Evolutionary conservation across 2,113 vertebrate genomes (phyloP).

Genomic region (Misgurnus mizolepis): DNA sequence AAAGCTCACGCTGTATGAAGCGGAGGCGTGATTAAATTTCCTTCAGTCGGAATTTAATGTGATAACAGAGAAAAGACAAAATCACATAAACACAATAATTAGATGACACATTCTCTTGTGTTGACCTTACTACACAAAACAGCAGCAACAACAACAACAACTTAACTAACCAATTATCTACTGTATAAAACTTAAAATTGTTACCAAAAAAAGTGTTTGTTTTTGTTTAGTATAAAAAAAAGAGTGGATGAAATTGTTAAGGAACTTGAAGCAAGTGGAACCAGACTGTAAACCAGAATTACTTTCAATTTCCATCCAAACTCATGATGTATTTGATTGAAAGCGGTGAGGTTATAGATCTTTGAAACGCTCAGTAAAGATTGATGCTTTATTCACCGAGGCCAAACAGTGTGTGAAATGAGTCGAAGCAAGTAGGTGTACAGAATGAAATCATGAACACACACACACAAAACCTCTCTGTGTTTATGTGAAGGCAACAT

Average conservation of each 20-base stretch:
- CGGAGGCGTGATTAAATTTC: no score
- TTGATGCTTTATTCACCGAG: constrained; percentile 37
- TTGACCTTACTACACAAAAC: no score
- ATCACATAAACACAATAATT: no score
- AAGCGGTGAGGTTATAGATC: constrained; percentile 36
- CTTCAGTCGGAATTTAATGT: no score
- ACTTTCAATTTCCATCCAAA: no score
- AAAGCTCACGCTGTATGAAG: no score
- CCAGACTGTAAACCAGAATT: background rate
- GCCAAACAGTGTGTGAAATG: constrained; percentile 49
- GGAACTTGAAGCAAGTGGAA: background rate
- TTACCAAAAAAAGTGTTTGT: background rate
- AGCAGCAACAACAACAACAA: no score
- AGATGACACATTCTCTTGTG: no score
- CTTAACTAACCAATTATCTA: no score
- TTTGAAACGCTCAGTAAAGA: constrained; percentile 45
- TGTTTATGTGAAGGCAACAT: background rate
- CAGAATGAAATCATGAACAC: constrained; percentile 16
- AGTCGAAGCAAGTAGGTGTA: constrained; percentile 31
- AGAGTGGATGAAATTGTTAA: background rate
- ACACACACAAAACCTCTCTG: constrained; percentile 6
- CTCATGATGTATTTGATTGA: constrained; percentile 5
- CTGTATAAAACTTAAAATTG: background rate
- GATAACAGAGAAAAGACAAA: no score
- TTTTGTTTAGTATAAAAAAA: background rate